A percentile compares a stretch with the other conserved stretches of the same genome.
Conservation (phyloP, 2,888 invertebrate species). For the Coecobrya sp. region DNA sequence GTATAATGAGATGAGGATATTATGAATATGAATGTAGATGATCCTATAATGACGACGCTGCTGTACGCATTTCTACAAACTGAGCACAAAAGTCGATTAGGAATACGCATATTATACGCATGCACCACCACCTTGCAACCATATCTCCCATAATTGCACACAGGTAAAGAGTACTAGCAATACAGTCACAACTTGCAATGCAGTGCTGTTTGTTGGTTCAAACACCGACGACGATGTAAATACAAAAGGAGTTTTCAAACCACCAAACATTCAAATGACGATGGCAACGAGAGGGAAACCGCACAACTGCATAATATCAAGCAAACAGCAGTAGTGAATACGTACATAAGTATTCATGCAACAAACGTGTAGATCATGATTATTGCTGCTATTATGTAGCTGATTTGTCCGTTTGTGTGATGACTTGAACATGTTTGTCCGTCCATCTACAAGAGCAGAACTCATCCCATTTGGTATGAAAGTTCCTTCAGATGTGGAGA, state of each 20-base stretch:
- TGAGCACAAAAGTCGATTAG: not conserved
- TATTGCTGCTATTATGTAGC: constrained; percentile 35
- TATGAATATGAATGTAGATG: constrained; percentile 67
- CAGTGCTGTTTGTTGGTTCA: not conserved
- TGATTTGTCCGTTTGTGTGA: too few species aligned
- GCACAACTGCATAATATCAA: constrained; percentile 72
- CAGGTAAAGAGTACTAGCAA: not conserved
- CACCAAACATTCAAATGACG: constrained; percentile 43
- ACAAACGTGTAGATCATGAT: constrained; percentile 75
- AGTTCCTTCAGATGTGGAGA: too few species aligned
- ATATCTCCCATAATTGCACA: constrained; percentile 2
- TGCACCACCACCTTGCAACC: not conserved
- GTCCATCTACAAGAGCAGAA: too few species aligned
- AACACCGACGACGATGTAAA: not conserved
- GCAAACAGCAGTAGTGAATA: constrained; percentile 1
- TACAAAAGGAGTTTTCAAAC: constrained; percentile 47
- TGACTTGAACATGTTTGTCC: too few species aligned
- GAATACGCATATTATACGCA: constrained; percentile 35
- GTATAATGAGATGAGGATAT: constrained; percentile 67
- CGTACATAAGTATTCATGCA: constrained; percentile 50
- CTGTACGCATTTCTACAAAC: not conserved
- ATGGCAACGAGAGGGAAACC: constrained; percentile 63
- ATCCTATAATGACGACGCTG: constrained; percentile 48
- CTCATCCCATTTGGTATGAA: too few species aligned
- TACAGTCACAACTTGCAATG: not conserved